Base-by-base conservation (phyloP, 2,113 vertebrate species). In the Pungitius pungitius region DNA sequence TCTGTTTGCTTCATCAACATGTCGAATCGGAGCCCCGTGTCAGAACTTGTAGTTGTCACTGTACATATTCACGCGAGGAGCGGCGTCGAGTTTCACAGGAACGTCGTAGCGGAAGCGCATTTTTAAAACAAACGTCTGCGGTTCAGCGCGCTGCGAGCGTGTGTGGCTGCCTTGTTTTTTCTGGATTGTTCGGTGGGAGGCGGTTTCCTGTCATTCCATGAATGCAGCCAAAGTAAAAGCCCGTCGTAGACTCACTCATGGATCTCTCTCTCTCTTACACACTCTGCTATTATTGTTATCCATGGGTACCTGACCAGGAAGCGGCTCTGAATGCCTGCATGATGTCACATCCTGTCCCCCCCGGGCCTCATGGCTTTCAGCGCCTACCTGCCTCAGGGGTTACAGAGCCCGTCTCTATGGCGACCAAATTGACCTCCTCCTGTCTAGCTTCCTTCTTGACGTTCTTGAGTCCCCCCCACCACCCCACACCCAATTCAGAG, bases 131-230 rank as follows among this genome's bases (percentile, higher is more conserved):
- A 88, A 87, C 73, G 73, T 68, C 68, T 77, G 64, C 74, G 61
- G 24, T 78, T 45, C 61, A 81, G 27, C 45, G 27, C 75, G 91
- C 30, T 80, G 84, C 84, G 20, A 3, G 47, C 63, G 77, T 62
- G 65, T 88, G 87, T 76, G 91, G 77, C 80, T 84, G 80, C 54
- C 61, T 63, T 80, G 84, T 86, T 39, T 75, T 24, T 81, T 70
- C 65, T 70, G 72, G 74, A 59, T 68, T 76, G 58, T 66, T 65
- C 55, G 54, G 82, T 83, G 90, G 90, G 88, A 69, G 92, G 88
- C 86, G 78, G 79, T 82, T 93, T 93, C 91, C 91, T 92, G 90
- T 90, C 79, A 88, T 92, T 89, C 84, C 85, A 85, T 82, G 86
- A 80, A 85, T 52, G 69, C 69, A 85, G 71, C 84, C 76, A 81